Base-by-base conservation (phyloP, 2,113 vertebrate species). In the Eublepharis macularius region DNA sequence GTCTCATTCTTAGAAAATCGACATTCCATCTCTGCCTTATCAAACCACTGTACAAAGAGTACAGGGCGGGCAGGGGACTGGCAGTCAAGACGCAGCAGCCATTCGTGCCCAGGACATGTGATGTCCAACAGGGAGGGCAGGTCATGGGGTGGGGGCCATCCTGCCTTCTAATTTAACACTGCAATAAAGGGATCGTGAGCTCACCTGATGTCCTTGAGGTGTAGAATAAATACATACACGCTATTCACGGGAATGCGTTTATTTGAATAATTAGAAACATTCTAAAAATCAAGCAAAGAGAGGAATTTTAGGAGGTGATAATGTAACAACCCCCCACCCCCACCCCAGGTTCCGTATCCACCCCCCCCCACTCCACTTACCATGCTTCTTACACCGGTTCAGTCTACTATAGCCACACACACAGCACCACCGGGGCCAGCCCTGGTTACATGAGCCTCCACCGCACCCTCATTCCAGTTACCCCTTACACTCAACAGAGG, bases 191-290 rank as follows among this genome's bases (percentile, higher is more conserved):
- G 39, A 60, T 60, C 32, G 2, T n/a, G 45, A 54, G 32, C n/a
- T 39, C 3, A 45, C 34, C 39, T 45, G 9, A 19, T 66, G 11
- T 51, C 26, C n/a, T 32, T 17, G 24, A 41, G 14, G 32, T 51
- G 16, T 24, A 51, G 17, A 54, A 74, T 43, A 32, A 41, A 47
- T 41, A 29, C 24, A 49, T 16, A 36, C 19, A 54, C 34, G n/a
- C n/a, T 54, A 63, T 36, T n/a, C 49, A 47, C 54, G 65, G 39
- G 36, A 73, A 63, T 43, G 26, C 54, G 21, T 86, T 73, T 80
- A 86, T 80, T 86, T 80, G 69, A 86, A 86, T 74, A 45, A 45
- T 86, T 80, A 80, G 14, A 80, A 80, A 74, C 76, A 65, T 73
- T 86, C 80, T 36, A 60, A 80, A 83, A 86, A 80, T 39, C 3